phyloP scores from a whole-genome alignment of 2,113 vertebrate species.

The Nettapus auritus region DNA sequence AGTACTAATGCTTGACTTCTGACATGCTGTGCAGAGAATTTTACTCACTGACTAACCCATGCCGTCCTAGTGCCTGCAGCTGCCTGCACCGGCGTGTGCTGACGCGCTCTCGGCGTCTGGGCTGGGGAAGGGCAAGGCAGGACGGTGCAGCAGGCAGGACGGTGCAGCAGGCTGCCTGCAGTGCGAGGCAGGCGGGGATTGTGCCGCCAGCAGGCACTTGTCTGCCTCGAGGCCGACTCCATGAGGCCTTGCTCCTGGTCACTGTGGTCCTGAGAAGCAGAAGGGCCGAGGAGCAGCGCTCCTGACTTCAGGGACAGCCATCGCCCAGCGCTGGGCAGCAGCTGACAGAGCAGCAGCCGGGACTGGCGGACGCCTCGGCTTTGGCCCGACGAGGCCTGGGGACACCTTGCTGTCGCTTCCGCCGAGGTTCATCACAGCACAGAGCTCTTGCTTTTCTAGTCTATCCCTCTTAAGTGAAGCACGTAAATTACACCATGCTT shows the following conservation, averaged over 20 bases:
- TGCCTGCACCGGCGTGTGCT: no score
- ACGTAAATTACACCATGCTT: background rate
- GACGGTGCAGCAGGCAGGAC: no score
- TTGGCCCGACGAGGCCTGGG: background rate
- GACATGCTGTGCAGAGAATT: background rate
- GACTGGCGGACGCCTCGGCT: background rate
- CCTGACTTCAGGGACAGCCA: background rate
- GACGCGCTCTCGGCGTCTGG: no score
- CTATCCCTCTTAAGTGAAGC: background rate
- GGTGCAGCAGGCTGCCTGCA: background rate
- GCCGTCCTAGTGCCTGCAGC: background rate
- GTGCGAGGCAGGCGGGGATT: background rate
- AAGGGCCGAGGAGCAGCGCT: background rate
- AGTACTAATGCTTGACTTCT: background rate
- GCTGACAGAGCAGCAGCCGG: rapidly evolving
- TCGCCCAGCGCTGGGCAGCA: no score
- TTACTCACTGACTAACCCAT: rapidly evolving
- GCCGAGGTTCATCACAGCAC: background rate
- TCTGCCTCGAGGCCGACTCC: background rate
- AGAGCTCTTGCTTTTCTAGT: background rate
- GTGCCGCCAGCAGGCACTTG: background rate
- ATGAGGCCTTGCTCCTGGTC: background rate
- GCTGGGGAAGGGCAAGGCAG: no score
- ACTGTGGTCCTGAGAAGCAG: background rate
- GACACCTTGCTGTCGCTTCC: background rate